Evolutionary conservation across 1,140 invertebrate genomes (phyloP).

Genomic region (Drosophila tristis): DNA sequence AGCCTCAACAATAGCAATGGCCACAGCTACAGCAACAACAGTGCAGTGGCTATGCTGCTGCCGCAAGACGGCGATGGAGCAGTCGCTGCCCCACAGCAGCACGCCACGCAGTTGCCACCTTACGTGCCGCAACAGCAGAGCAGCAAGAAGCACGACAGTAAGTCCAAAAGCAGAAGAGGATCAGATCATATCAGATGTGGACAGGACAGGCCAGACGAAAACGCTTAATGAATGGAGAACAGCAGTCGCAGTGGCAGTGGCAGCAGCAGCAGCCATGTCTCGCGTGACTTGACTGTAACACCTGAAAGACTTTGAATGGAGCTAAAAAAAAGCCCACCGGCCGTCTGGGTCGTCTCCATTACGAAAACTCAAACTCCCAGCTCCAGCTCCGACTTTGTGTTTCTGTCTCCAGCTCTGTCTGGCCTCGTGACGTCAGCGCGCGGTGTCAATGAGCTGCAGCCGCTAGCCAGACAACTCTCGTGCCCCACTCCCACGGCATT

Average conservation of each 20-base stretch:
- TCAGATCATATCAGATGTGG: no score
- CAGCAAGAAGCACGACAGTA: conserved; percentile 72
- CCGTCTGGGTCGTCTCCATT: conserved; percentile 12
- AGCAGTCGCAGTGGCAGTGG: neutral
- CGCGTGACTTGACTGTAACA: conserved; percentile 73
- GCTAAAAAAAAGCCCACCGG: conserved; percentile 24
- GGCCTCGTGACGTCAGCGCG: conserved; percentile 48
- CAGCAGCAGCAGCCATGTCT: conserved; percentile 10
- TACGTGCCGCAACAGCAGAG: conserved; percentile 46
- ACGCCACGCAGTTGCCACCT: conserved; percentile 34
- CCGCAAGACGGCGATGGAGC: conserved; percentile 24
- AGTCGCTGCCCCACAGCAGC: conserved; percentile 7
- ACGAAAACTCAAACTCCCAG: neutral
- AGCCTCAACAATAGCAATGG: conserved; percentile 23
- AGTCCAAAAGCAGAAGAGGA: conserved; percentile 25
- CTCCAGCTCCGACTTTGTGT: conserved; percentile 1
- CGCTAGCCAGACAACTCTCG: conserved; percentile 52
- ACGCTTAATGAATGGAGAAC: conserved; percentile 9
- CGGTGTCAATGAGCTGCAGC: conserved; percentile 53
- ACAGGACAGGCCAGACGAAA: neutral
- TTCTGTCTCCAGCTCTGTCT: conserved; percentile 16
- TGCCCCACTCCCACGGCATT: conserved; percentile 43
- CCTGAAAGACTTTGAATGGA: conserved; percentile 53
- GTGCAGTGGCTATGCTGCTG: conserved; percentile 37
- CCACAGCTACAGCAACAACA: conserved; percentile 19